Conservation (phyloP, 1,140 invertebrate species). For the Whitmania pigra region DNA sequence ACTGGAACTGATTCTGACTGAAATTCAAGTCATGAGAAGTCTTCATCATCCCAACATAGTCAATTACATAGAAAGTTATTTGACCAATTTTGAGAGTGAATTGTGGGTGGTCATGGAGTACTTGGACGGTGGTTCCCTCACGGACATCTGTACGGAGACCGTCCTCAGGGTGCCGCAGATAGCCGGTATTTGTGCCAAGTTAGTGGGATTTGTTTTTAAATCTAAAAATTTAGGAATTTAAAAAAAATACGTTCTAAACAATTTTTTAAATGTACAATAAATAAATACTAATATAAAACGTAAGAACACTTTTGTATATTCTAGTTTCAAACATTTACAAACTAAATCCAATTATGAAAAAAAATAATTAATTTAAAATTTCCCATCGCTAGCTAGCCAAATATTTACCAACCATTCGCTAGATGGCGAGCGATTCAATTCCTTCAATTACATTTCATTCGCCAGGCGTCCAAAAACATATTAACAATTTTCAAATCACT, state of each 20-base stretch:
- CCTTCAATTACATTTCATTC: no score
- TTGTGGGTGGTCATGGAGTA: conserved; percentile 50
- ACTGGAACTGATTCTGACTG: conserved; percentile 47
- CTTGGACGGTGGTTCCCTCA: conserved; percentile 47
- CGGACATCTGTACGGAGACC: conserved; percentile 48
- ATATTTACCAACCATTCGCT: no score
- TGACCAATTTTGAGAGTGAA: conserved; percentile 50
- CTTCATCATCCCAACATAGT: conserved; percentile 40
- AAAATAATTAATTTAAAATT: no score
- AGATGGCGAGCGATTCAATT: no score
- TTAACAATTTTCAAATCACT: background rate
- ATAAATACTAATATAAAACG: no score
- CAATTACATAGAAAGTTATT: conserved; percentile 72
- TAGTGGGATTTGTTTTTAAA: background rate
- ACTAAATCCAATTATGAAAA: no score
- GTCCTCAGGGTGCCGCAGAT: conserved; percentile 68
- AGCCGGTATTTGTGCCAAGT: conserved; percentile 81
- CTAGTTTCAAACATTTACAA: no score
- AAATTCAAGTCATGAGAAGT: conserved; percentile 44
- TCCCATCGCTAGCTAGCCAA: no score
- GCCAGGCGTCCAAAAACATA: background rate
- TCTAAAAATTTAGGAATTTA: no score
- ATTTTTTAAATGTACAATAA: no score
- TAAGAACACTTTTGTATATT: no score
- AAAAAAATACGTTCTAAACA: no score